Conservation (phyloP, 2,797 vertebrate genomes). For the Mormyrops boulengeri region DNA sequence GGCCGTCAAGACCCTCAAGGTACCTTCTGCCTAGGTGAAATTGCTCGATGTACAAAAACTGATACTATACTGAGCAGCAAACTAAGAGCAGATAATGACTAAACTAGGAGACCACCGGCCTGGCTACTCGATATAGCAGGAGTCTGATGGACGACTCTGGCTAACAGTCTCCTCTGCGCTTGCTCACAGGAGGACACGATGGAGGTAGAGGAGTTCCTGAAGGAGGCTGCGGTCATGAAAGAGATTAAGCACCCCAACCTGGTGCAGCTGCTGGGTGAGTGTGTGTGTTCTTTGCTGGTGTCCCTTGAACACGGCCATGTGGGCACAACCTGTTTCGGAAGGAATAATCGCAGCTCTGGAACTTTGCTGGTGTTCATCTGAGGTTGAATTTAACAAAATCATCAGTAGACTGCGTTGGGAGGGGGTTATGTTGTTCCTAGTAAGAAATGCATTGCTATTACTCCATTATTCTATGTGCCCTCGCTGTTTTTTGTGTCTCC, state of each 20-base stretch:
- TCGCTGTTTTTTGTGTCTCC: not conserved
- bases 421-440: not conserved
- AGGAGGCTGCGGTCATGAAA: constrained; percentile 96
- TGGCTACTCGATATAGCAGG: not conserved
- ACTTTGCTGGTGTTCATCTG: not conserved
- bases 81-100: not conserved
- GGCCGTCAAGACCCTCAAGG: constrained; percentile 95
- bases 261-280: constrained; percentile 89
- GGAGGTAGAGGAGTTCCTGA: constrained; percentile 98
- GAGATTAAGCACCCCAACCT: constrained; percentile 98
- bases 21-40: constrained; percentile 36
- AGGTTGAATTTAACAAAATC: not conserved
- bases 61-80: not conserved
- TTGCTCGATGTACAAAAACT: constrained; percentile 18
- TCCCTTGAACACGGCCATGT: not conserved
- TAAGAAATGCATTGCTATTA: not conserved
- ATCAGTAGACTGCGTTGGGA: not conserved
- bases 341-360: not conserved
- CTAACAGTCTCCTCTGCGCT: not conserved
- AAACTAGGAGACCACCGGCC: not conserved
- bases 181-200: constrained; percentile 87
- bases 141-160: not conserved
- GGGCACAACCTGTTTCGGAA: not conserved
- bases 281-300: not conserved
- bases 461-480: not conserved